Conservation (phyloP, 2,888 invertebrate genomes). For the Hirtodrosophila alboralis region DNA sequence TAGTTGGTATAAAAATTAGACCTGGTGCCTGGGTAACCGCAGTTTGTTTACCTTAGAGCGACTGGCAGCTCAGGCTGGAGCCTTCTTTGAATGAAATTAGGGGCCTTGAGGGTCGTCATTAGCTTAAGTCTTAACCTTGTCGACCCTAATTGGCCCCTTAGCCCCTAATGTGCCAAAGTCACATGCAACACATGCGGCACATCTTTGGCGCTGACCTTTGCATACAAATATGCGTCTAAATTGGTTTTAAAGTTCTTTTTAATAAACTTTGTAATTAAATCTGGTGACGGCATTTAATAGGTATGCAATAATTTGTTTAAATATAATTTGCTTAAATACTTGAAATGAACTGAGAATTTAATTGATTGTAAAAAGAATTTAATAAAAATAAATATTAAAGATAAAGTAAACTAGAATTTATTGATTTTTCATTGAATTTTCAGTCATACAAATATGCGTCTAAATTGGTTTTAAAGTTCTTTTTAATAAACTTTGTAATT, state of each 20-base stretch:
- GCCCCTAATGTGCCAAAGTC: slow-evolving; percentile 59
- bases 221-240: slow-evolving; percentile 55
- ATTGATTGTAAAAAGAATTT: no score
- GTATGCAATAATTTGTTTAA: slow-evolving; percentile 38
- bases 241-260: slow-evolving; percentile 42
- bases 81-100: slow-evolving; percentile 36
- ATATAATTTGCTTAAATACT: slow-evolving; percentile 14
- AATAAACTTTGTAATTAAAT: slow-evolving; percentile 13
- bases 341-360: neutral
- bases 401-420: no score
- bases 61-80: neutral
- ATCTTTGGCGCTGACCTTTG: slow-evolving; percentile 59
- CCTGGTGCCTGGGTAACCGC: slow-evolving; percentile 48
- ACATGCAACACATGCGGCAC: slow-evolving; percentile 71
- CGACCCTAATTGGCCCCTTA: slow-evolving; percentile 69
- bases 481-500: slow-evolving; percentile 7
- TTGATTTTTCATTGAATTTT: no score
- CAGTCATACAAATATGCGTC: slow-evolving; percentile 55
- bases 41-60: slow-evolving; percentile 56
- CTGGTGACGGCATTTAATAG: slow-evolving; percentile 19
- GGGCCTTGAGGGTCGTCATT: slow-evolving; percentile 41
- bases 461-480: slow-evolving; percentile 51
- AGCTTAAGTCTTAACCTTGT: slow-evolving; percentile 69
- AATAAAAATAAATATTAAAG: no score
- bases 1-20: slow-evolving; percentile 17